A percentile compares a stretch with the other conserved stretches of the same genome.
phyloP scores from a whole-genome alignment of 2,113 vertebrate genomes.

The Heterochromis multidens region DNA sequence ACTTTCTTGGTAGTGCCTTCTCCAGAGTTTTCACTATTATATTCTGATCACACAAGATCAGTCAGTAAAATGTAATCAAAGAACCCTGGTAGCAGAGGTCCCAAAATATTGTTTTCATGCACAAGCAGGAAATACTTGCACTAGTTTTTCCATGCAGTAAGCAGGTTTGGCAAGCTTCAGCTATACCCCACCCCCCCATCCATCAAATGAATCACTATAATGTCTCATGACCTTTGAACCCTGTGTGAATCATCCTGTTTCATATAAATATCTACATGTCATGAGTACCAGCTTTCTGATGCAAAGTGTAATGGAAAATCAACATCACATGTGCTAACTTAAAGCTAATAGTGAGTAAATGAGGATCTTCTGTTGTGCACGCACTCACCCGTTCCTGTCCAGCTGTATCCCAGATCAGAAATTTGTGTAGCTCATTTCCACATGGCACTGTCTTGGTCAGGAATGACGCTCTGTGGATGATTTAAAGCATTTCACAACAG shows the following conservation, averaged over 20 bases:
- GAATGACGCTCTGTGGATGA: conserved; percentile 89
- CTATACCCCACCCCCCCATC: neutral
- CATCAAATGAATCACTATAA: conserved; percentile 19
- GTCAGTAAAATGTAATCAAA: neutral
- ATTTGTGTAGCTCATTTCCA: conserved; percentile 96
- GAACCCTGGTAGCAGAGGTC: neutral
- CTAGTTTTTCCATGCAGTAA: conserved; percentile 18
- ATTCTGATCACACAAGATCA: neutral
- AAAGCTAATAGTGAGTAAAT: neutral
- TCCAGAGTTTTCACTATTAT: too few relatives aligned
- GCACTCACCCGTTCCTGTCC: conserved; percentile 93
- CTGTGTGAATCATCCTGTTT: neutral
- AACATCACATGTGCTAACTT: neutral
- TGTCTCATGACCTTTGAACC: neutral
- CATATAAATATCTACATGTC: neutral
- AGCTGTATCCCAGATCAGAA: conserved; percentile 98
- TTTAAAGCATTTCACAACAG: neutral
- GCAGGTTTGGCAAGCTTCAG: conserved; percentile 7
- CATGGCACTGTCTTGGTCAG: conserved; percentile 96
- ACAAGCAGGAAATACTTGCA: neutral
- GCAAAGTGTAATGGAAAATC: neutral
- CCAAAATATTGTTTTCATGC: neutral
- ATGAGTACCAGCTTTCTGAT: neutral
- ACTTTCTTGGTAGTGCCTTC: neutral
- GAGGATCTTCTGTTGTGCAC: neutral